Evolutionary conservation across 1,140 invertebrate genomes (phyloP).

Genomic region (Sitobion miscanthi): DNA sequence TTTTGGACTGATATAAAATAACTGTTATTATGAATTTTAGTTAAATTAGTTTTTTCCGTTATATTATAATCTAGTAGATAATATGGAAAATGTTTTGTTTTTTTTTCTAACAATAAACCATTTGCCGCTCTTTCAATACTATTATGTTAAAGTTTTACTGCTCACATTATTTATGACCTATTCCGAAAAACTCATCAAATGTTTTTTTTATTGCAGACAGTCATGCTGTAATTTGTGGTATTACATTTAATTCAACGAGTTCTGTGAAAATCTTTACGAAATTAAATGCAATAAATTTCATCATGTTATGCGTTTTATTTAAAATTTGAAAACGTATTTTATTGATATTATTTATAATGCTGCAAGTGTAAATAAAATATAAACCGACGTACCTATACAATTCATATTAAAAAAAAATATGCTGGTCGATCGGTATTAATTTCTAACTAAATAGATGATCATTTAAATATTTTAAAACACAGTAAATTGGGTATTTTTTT

Average conservation of each 20-base stretch:
- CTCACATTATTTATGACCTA: not conserved
- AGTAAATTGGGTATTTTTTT: not conserved
- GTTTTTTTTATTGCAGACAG: not conserved
- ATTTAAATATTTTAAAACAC: not conserved
- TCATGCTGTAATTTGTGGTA: not conserved
- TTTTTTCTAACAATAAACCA: slow-evolving; percentile 10
- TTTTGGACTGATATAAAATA: not conserved
- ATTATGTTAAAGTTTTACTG: slow-evolving; percentile 13
- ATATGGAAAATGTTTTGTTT: not conserved
- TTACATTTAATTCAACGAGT: not conserved
- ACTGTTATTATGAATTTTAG: not conserved
- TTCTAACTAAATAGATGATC: not conserved
- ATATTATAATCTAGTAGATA: not conserved
- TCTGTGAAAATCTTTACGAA: not conserved
- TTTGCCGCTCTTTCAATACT: slow-evolving; percentile 10
- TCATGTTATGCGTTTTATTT: not conserved
- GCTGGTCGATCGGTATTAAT: not conserved
- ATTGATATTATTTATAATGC: not conserved
- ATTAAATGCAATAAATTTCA: not conserved
- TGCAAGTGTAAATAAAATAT: not conserved
- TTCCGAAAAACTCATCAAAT: not conserved
- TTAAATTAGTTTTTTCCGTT: slow-evolving; percentile 6
- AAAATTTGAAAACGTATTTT: not conserved
- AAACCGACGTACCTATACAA: not conserved
- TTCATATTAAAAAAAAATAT: not conserved